Evolutionary conservation across 2,113 vertebrate genomes (phyloP).

Genomic region (Puma concolor): DNA sequence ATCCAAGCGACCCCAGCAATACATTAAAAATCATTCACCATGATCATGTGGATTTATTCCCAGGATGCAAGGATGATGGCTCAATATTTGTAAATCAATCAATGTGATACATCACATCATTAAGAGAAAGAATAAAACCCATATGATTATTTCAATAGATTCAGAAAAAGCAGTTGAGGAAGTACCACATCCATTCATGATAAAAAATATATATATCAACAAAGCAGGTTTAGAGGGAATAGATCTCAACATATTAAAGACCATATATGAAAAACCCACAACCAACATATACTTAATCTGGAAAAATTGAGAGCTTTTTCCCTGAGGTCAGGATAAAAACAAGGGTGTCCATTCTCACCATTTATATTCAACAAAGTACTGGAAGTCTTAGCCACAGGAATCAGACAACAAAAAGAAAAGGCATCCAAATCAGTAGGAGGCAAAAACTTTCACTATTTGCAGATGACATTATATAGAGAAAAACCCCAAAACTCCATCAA

Average conservation of each 20-base stretch:
- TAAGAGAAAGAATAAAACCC: neutral
- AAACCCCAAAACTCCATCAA: neutral
- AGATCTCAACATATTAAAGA: neutral
- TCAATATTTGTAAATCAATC: neutral
- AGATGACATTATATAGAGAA: neutral
- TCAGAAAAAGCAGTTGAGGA: neutral
- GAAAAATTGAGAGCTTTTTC: neutral
- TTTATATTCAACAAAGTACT: neutral
- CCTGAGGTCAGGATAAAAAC: neutral
- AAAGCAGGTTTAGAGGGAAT: neutral
- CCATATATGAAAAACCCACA: neutral
- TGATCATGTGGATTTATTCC: neutral
- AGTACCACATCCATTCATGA: neutral
- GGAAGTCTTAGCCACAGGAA: neutral
- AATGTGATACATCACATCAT: neutral
- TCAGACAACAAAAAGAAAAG: neutral
- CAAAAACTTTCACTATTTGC: neutral
- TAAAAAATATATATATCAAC: neutral
- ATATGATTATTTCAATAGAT: neutral
- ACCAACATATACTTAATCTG: neutral
- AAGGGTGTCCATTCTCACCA: neutral
- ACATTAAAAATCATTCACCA: neutral
- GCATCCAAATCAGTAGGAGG: neutral
- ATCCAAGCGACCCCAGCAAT: neutral
- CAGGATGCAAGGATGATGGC: neutral